Base-by-base conservation (phyloP, 2,888 invertebrate genomes). In the Tachina lurida region DNA sequence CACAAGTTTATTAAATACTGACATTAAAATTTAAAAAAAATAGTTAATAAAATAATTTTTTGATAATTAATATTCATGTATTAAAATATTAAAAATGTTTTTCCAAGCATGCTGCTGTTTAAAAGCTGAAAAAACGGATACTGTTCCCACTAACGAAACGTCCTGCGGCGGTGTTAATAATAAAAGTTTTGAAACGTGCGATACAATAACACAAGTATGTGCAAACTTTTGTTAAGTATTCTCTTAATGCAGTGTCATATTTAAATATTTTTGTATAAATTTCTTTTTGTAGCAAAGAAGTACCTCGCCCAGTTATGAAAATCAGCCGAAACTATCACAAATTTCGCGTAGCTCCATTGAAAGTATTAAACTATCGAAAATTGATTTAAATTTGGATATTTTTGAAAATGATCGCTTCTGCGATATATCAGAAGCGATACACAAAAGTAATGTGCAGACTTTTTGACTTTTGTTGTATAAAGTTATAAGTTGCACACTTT, bases 361-460 rank as follows among this genome's bases (percentile, higher is more conserved):
- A 54, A 82, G 76, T 15, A 77, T 84, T 17, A 67, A 85, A 10
- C 52, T 87, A n/a, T 75, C 84, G 5, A 85, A 82, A 65, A 82
- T 86, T 56, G 88, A 88, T 78, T 80, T 88, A 13, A 85, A 84
- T 68, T 75, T 85, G 31, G 73, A 84, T 70, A 70, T 84, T 31
- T 88, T 84, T 63, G 87, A 88, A 54, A 84, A 83, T 19, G 74
- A 83, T 13, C 88, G 88, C 43, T 88, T 87, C 62, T 58, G 62
- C 1, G 88, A 88, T 82, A 80, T 87, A 70, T 82, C 88, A 1
- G 83, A 73, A 60, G 75, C 74, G 31, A 88, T 88, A 74, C 84
- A 87, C 54, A 87, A 86, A 63, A 87, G 73, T 43, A 65, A 76
- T 75, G 43, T 17, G n/a, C 17, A 17, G 19, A 65, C 52, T 58